Evolutionary conservation across 2,113 vertebrate genomes (phyloP).

Genomic region (Oenanthe melanoleuca): DNA sequence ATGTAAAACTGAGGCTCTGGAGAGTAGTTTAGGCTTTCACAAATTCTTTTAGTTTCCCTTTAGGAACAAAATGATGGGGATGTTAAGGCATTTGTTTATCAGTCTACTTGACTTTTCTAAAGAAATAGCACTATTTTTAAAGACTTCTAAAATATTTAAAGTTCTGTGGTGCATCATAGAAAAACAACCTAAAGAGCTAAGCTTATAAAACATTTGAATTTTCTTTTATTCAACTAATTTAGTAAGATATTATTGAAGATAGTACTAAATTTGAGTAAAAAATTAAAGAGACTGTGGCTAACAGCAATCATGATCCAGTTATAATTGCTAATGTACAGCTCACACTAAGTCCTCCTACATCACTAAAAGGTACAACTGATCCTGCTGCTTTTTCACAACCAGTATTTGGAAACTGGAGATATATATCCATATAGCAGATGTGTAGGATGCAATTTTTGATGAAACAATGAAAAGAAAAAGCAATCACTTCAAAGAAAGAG

Average conservation of each 20-base stretch:
- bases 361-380: not conserved
- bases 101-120: not conserved
- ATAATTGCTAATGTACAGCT: not conserved
- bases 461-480: not conserved
- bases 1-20: slow-evolving; percentile 11
- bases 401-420: not conserved
- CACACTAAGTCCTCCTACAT: not conserved
- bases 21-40: slow-evolving; percentile 14
- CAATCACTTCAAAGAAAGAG: not conserved
- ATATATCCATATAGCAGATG: not conserved
- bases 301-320: not conserved
- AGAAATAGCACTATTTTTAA: not conserved
- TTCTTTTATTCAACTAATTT: not conserved
- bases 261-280: not conserved
- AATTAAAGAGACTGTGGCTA: not conserved
- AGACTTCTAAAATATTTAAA: slow-evolving; percentile 11
- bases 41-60: slow-evolving; percentile 8
- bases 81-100: not conserved
- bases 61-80: not conserved
- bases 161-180: not conserved
- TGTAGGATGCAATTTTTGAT: not conserved
- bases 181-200: not conserved
- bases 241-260: not conserved
- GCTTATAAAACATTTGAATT: not conserved
- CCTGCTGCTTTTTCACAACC: not conserved